Evolutionary conservation across 2,113 vertebrate genomes (phyloP).

Genomic region (Ceyx cyanopectus): DNA sequence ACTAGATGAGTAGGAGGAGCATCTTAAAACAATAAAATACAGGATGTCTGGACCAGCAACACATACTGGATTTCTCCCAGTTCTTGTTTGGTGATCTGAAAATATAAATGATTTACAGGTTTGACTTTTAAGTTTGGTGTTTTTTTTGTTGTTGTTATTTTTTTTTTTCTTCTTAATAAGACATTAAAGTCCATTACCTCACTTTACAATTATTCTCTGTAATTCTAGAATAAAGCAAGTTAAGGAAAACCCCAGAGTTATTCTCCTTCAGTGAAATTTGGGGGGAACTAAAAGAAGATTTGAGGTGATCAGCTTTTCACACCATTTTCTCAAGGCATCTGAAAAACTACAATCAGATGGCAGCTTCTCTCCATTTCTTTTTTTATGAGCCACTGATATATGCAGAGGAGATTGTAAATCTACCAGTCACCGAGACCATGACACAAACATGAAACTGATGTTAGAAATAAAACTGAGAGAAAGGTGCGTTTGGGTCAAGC

Average conservation of each 20-base stretch:
- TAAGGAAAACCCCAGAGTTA: not conserved
- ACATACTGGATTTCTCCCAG: not conserved
- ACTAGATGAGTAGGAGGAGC: constrained; percentile 16
- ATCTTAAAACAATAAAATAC: constrained; percentile 63
- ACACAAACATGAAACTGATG: not conserved
- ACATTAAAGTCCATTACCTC: not conserved
- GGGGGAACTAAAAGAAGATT: not conserved
- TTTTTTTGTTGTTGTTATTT: not conserved
- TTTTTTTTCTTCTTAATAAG: not conserved
- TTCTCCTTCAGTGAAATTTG: not conserved
- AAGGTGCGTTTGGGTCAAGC: not conserved
- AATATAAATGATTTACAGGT: not conserved
- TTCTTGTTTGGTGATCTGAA: constrained; percentile 29
- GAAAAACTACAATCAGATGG: not conserved
- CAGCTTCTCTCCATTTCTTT: not conserved
- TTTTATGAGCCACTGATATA: not conserved
- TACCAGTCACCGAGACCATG: not conserved
- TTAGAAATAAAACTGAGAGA: not conserved
- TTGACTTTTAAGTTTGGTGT: not conserved
- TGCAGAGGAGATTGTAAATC: not conserved
- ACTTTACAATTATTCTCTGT: not conserved
- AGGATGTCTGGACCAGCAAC: constrained; percentile 31
- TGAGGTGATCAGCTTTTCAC: not conserved
- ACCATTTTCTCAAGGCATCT: not conserved
- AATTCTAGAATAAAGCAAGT: not conserved